Evolutionary conservation across 2,113 vertebrate species (phyloP).

Genomic region (human): DNA sequence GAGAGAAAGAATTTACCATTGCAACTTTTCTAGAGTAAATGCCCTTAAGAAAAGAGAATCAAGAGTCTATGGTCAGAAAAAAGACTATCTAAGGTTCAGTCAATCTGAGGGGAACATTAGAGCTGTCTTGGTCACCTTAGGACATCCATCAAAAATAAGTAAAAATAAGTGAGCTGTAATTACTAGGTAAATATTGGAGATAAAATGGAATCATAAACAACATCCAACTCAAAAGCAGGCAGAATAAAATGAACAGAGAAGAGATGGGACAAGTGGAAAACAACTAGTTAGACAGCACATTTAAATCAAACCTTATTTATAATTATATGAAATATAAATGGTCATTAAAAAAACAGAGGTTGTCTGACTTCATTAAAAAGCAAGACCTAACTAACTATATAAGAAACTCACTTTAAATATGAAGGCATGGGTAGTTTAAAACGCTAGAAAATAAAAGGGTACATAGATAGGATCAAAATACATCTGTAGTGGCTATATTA

Average conservation of each 20-base stretch:
- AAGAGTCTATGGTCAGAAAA: background rate
- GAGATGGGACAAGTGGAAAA: background rate
- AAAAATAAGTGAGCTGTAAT: background rate
- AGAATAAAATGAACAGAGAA: background rate
- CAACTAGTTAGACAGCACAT: background rate
- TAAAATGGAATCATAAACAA: background rate
- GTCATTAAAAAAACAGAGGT: background rate
- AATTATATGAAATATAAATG: background rate
- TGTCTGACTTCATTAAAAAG: background rate
- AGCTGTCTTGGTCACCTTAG: too few species aligned
- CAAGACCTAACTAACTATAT: background rate
- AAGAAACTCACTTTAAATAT: background rate
- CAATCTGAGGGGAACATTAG: background rate
- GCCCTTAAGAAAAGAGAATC: background rate
- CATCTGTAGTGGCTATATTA: background rate
- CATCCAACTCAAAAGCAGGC: background rate
- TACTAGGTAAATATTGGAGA: background rate
- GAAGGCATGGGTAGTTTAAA: background rate
- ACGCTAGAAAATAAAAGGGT: background rate
- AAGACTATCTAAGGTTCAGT: background rate
- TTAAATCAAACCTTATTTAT: background rate
- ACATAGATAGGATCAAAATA: background rate
- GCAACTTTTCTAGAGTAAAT: background rate
- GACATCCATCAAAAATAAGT: background rate
- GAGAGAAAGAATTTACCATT: background rate